Evolutionary conservation across 2,888 invertebrate species (phyloP).

Genomic region (Heliconius erato): DNA sequence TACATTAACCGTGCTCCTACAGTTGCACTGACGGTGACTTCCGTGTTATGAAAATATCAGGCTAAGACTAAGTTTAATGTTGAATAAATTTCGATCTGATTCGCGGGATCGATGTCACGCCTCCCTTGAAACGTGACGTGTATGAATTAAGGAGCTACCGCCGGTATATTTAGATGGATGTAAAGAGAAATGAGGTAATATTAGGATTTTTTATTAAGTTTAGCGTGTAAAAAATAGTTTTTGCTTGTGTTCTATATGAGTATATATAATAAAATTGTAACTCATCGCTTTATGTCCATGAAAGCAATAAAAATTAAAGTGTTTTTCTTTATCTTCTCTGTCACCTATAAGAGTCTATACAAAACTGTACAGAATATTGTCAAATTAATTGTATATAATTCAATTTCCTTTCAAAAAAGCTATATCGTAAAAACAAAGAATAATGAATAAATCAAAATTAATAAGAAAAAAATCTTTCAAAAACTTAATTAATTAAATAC

Average conservation of each 20-base stretch:
- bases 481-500: background rate
- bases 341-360: too few species aligned
- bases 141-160: conserved; percentile 79
- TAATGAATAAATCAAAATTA: background rate
- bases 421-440: background rate
- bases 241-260: too few species aligned
- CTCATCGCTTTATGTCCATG: too few species aligned
- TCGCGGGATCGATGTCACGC: conserved; percentile 70
- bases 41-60: conserved; percentile 60
- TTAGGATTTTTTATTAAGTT: background rate
- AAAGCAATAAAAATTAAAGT: too few species aligned
- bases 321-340: too few species aligned
- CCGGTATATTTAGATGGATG: conserved; percentile 62
- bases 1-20: background rate
- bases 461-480: background rate
- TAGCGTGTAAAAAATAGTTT: background rate
- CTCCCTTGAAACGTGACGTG: conserved; percentile 77
- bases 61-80: conserved; percentile 66
- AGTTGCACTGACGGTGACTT: conserved; percentile 18
- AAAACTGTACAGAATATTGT: too few species aligned
- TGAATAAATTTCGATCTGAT: conserved; percentile 72
- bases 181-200: conserved; percentile 55
- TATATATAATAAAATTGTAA: background rate
- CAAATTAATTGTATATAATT: too few species aligned
- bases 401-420: too few species aligned